Evolutionary conservation across 23 tunicate species (phyloP).

Genomic region (Phallusia fumigata): DNA sequence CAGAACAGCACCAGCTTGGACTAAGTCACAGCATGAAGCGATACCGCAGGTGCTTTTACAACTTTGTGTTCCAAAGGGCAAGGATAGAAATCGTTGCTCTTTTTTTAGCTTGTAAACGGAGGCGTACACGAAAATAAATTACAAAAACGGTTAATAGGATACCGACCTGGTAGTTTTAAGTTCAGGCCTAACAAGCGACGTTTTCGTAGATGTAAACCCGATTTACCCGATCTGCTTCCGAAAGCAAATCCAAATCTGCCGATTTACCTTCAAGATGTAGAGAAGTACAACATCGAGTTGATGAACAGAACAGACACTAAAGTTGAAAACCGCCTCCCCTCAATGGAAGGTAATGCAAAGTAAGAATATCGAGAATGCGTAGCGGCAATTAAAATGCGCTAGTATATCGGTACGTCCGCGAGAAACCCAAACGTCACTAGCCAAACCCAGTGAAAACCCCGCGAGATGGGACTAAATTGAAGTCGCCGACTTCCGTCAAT

Average conservation of each 20-base stretch:
- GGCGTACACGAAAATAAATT: too few relatives aligned
- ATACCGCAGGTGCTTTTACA: constrained; percentile 17
- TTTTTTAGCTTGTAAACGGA: too few relatives aligned
- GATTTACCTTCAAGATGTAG: constrained; percentile 42
- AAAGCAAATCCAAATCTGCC: constrained; percentile 34
- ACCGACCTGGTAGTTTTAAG: not conserved
- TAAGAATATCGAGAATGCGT: too few relatives aligned
- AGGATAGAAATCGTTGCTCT: too few relatives aligned
- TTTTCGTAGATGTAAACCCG: not conserved
- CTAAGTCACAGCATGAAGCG: constrained; percentile 28
- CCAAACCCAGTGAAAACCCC: too few relatives aligned
- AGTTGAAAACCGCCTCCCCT: constrained; percentile 30
- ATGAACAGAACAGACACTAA: constrained; percentile 28
- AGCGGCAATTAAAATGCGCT: too few relatives aligned
- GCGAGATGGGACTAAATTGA: too few relatives aligned
- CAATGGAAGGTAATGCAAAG: constrained; percentile 19
- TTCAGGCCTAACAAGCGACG: not conserved
- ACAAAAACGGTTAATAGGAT: too few relatives aligned
- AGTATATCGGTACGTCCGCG: too few relatives aligned
- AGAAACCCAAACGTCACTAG: too few relatives aligned
- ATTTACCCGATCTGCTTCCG: constrained; percentile 18
- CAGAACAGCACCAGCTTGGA: constrained; percentile 33
- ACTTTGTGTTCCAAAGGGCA: not conserved
- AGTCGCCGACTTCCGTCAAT: too few relatives aligned
- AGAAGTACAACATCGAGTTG: constrained; percentile 39